Evolutionary conservation across 2,113 vertebrate genomes (phyloP).

Genomic region (Apodemus sylvaticus): DNA sequence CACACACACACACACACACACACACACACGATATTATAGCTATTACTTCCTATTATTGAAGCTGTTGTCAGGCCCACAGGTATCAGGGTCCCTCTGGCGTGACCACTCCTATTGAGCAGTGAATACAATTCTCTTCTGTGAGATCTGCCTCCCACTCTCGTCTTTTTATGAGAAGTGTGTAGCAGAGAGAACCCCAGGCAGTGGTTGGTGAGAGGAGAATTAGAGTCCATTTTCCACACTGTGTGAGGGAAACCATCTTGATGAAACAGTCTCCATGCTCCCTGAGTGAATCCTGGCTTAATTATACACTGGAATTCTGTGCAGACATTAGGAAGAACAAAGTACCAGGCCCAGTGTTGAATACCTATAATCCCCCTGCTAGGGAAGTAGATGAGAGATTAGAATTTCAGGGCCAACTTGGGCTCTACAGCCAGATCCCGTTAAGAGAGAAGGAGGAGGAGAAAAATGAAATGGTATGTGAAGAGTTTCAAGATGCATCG

Average conservation of each 20-base stretch:
- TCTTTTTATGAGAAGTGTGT: neutral
- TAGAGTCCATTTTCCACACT: neutral
- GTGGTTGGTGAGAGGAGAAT: neutral
- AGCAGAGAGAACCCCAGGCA: neutral
- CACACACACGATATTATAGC: neutral
- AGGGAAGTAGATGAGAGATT: too few relatives aligned
- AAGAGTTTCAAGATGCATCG: too few relatives aligned
- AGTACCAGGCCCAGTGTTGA: neutral
- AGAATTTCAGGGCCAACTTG: too few relatives aligned
- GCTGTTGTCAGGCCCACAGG: neutral
- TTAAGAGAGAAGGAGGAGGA: too few relatives aligned
- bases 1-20: neutral
- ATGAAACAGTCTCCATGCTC: neutral
- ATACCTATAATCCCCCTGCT: too few relatives aligned
- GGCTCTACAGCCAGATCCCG: too few relatives aligned
- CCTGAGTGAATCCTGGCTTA: neutral
- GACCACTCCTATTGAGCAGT: neutral
- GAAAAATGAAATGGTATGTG: too few relatives aligned
- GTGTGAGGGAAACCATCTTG: neutral
- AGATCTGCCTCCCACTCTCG: neutral
- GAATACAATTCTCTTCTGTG: neutral
- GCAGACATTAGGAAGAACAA: neutral
- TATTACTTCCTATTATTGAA: neutral
- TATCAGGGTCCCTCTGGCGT: neutral
- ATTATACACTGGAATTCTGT: neutral